Percentiles rank a stretch among this genome's conserved stretches.
Evolutionary conservation across 2,797 vertebrate species (phyloP).

Genomic region (Leptodactylus fallax): DNA sequence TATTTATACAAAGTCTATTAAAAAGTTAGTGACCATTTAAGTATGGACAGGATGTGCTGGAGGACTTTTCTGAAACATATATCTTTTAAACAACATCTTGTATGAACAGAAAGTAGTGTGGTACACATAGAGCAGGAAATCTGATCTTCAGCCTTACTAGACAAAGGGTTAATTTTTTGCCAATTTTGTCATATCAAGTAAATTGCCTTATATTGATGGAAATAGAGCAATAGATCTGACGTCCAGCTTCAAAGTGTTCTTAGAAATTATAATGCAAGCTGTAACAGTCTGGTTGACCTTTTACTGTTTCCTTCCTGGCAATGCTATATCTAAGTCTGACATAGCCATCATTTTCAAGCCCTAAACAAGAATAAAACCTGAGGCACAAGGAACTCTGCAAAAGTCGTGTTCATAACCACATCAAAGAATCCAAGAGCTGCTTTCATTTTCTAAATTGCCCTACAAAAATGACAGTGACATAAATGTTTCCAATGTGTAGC

Average conservation of each 20-base stretch:
- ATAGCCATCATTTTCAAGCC: constrained; percentile 7
- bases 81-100: background rate
- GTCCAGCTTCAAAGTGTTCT: constrained; percentile 19
- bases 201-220: constrained; percentile 4
- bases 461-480: constrained; percentile 27
- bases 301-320: background rate
- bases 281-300: constrained; percentile 3
- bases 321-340: background rate
- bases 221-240: background rate
- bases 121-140: background rate
- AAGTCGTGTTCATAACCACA: constrained; percentile 21
- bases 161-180: background rate
- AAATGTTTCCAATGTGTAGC: background rate
- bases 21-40: background rate
- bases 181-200: constrained; percentile 16
- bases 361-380: constrained; percentile 12
- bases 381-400: background rate
- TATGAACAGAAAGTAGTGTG: background rate
- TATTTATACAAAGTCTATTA: too few relatives aligned
- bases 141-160: background rate
- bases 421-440: constrained; percentile 5
- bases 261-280: constrained; percentile 7
- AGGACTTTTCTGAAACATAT: background rate
- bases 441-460: constrained; percentile 29
- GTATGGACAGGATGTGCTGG: background rate